These are phyloP conservation scores for Ophion costatus DNA, from an alignment of 2,888 invertebrate genomes.

Conservation along the genomic window DNA sequence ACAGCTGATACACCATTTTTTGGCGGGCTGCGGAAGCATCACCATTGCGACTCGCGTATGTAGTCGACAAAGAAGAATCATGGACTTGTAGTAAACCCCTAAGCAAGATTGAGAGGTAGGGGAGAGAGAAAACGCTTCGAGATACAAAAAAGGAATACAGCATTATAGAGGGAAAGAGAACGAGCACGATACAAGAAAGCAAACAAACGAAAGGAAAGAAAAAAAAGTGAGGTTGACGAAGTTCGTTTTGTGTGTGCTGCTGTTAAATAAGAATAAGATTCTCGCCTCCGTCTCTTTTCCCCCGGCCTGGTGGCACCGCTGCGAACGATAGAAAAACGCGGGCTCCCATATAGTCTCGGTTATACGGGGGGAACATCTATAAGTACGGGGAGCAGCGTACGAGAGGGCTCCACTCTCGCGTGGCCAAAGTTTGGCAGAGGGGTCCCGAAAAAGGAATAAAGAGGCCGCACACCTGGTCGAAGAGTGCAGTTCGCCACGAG, in stretches of 20 bases:
- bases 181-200: background rate
- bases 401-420: slow-evolving; percentile 58
- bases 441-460: slow-evolving; percentile 82
- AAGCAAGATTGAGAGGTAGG: slow-evolving; percentile 49
- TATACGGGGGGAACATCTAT: background rate
- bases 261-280: slow-evolving; percentile 81
- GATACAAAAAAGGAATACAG: slow-evolving; percentile 43
- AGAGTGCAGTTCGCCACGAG: slow-evolving; percentile 78
- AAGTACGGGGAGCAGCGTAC: slow-evolving; percentile 34
- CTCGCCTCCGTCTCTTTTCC: slow-evolving; percentile 65
- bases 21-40: slow-evolving; percentile 77
- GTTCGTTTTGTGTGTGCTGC: slow-evolving; percentile 73
- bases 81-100: slow-evolving; percentile 29
- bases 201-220: slow-evolving; percentile 16
- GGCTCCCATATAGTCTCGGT: background rate
- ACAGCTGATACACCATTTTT: slow-evolving; percentile 82
- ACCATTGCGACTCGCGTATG: slow-evolving; percentile 61
- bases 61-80: slow-evolving; percentile 45
- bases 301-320: background rate
- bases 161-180: slow-evolving; percentile 6
- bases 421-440: slow-evolving; percentile 58
- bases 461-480: slow-evolving; percentile 81
- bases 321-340: slow-evolving; percentile 27
- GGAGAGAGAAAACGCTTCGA: slow-evolving; percentile 42
- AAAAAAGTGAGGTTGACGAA: slow-evolving; percentile 48